Evolutionary conservation across 2,888 invertebrate genomes (phyloP).

Genomic region (Bugula neritina): DNA sequence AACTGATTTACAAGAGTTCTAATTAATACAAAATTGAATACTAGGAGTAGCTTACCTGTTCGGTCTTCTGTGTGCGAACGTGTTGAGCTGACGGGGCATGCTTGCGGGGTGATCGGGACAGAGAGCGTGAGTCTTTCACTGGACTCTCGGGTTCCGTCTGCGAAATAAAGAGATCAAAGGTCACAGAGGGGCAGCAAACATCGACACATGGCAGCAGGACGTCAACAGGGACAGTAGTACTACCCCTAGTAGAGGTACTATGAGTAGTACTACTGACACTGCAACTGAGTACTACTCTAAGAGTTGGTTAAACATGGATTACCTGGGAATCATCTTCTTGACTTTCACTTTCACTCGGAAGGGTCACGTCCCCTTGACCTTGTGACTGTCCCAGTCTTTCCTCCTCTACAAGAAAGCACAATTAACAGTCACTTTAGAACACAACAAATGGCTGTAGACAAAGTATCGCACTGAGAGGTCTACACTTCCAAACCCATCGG

Average conservation of each 20-base stretch:
- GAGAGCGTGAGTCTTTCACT: background rate
- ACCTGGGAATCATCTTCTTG: constrained; percentile 20
- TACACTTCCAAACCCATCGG: background rate
- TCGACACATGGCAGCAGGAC: background rate
- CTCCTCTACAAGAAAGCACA: constrained; percentile 15
- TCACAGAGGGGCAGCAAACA: no score
- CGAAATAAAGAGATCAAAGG: background rate
- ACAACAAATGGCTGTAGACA: background rate
- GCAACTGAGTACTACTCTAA: no score
- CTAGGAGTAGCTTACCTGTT: no score
- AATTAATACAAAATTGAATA: no score
- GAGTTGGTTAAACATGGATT: no score
- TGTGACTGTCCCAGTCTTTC: background rate
- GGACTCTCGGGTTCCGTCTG: constrained; percentile 22
- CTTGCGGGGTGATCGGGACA: background rate
- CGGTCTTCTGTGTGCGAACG: no score
- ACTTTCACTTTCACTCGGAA: constrained; percentile 23
- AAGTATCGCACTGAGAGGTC: background rate
- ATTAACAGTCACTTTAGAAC: background rate
- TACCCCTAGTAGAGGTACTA: no score
- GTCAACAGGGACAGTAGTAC: no score
- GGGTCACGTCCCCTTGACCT: constrained; percentile 6
- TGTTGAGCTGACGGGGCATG: background rate
- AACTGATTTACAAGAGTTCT: no score
- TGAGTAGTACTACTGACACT: no score